Percentiles rank a stretch among this genome's conserved stretches.
Conservation (phyloP, 2,113 vertebrate species). For the Nettapus auritus region DNA sequence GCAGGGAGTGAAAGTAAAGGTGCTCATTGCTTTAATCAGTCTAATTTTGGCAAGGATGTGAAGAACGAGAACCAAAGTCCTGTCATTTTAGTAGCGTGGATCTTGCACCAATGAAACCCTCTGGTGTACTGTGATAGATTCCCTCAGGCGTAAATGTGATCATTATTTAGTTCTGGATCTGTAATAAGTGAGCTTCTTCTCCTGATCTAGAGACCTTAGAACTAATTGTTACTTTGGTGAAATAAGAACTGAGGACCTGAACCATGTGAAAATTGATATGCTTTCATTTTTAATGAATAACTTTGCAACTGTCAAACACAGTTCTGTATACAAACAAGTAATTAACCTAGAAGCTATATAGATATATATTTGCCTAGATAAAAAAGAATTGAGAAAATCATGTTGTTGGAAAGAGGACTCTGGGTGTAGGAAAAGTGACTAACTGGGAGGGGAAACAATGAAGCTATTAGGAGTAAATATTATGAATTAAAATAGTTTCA, state of each 20-base stretch:
- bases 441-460: background rate
- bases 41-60: background rate
- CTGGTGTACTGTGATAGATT: background rate
- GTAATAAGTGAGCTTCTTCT: background rate
- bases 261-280: fast-evolving
- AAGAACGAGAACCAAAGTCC: background rate
- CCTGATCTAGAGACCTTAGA: background rate
- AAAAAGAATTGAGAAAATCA: background rate
- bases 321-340: background rate
- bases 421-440: background rate
- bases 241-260: background rate
- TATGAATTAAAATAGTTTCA: background rate
- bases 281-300: background rate
- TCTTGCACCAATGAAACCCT: background rate
- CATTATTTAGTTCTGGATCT: background rate
- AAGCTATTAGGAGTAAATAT: background rate
- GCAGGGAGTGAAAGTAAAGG: background rate
- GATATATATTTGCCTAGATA: background rate
- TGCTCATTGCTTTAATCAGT: background rate
- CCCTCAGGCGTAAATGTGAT: background rate
- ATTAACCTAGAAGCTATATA: background rate
- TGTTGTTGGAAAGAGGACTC: background rate
- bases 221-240: background rate
- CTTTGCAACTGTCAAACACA: background rate
- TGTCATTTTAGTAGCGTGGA: background rate